These are phyloP conservation scores for Colinus virginianus DNA, from an alignment of 2,113 vertebrate species.

Conservation along the genomic window DNA sequence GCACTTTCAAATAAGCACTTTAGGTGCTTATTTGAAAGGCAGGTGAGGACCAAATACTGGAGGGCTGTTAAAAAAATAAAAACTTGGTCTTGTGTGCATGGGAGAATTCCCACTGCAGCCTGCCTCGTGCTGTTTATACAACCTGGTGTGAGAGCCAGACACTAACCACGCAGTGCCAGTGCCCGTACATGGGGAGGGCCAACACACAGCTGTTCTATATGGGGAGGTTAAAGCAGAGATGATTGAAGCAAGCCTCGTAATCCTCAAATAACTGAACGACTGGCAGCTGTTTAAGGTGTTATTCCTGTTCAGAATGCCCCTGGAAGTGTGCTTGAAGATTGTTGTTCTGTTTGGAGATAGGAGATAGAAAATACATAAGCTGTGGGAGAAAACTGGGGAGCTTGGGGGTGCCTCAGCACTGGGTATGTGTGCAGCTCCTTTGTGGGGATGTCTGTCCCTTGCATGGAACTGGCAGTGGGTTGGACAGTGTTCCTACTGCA, in stretches of 20 bases:
- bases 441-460: accelerated
- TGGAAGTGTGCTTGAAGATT: conserved; percentile 46
- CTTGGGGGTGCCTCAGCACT: not conserved
- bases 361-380: conserved; percentile 30
- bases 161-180: conserved; percentile 26
- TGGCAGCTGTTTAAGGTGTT: conserved; percentile 56
- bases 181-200: conserved; percentile 53
- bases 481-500: not conserved
- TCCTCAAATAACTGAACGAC: conserved; percentile 22
- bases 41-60: conserved; percentile 43
- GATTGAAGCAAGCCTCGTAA: conserved; percentile 46
- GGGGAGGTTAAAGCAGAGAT: conserved; percentile 56
- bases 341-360: conserved; percentile 40
- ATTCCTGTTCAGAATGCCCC: conserved; percentile 28
- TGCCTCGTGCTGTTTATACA: conserved; percentile 58
- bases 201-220: conserved; percentile 36
- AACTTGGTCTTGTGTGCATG: not conserved
- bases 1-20: too few relatives aligned
- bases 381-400: not conserved
- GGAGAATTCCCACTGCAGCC: conserved; percentile 41
- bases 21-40: conserved; percentile 45
- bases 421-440: not conserved
- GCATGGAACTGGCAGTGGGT: not conserved
- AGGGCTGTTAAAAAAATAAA: not conserved
- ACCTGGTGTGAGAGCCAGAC: conserved; percentile 46